Percentiles rank a stretch among this genome's conserved stretches.
Evolutionary conservation across 1,140 invertebrate genomes (phyloP).

Genomic region (Drosophila prosaltans): DNA sequence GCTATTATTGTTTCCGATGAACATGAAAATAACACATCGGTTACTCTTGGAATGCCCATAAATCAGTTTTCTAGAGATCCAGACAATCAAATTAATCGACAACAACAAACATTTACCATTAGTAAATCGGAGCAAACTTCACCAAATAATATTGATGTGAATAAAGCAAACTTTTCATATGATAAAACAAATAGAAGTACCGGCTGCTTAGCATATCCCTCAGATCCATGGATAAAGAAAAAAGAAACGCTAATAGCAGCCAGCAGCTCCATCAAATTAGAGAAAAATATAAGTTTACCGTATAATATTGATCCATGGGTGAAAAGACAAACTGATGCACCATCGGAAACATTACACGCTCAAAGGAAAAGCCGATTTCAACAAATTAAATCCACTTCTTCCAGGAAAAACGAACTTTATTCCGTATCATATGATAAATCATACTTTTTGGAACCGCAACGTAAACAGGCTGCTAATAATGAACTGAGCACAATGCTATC

Average conservation of each 20-base stretch:
- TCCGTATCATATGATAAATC: slow-evolving; percentile 35
- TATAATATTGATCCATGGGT: slow-evolving; percentile 65
- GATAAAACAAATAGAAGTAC: slow-evolving; percentile 70
- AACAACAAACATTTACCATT: slow-evolving; percentile 53
- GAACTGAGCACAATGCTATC: slow-evolving; percentile 46
- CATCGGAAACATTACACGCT: slow-evolving; percentile 11
- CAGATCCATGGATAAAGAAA: slow-evolving; percentile 83
- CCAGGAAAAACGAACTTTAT: slow-evolving; percentile 28
- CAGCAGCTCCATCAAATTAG: slow-evolving; percentile 14
- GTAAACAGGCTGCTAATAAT: slow-evolving; percentile 30
- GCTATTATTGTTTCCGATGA: slow-evolving; percentile 49
- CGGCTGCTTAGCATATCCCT: slow-evolving; percentile 70
- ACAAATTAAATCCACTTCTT: slow-evolving; percentile 46
- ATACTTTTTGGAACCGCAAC: slow-evolving; percentile 39
- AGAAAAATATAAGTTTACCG: slow-evolving; percentile 28
- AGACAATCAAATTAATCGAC: slow-evolving; percentile 57
- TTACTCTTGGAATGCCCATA: slow-evolving; percentile 9
- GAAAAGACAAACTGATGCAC: slow-evolving; percentile 44
- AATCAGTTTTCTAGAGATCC: slow-evolving; percentile 24
- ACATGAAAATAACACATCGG: slow-evolving; percentile 27
- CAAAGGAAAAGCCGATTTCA: slow-evolving; percentile 35
- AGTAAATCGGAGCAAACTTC: slow-evolving; percentile 80
- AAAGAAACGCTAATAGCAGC: slow-evolving; percentile 28
- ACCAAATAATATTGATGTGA: slow-evolving; percentile 71
- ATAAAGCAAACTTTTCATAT: slow-evolving; percentile 57